phyloP scores from a whole-genome alignment of 2,888 invertebrate species.

The Morpho deidamia region DNA sequence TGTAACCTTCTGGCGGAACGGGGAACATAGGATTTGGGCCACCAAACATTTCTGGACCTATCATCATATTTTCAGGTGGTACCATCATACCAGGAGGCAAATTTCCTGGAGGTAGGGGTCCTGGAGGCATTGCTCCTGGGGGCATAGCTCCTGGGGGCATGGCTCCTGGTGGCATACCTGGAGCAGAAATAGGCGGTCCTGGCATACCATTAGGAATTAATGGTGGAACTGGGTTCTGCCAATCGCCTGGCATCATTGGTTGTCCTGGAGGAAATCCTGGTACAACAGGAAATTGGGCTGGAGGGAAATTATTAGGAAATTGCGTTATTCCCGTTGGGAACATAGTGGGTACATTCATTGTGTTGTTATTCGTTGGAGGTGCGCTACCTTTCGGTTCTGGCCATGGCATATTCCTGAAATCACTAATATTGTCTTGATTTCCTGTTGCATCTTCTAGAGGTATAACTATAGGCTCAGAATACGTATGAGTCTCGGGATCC shows the following conservation, averaged over 20 bases:
- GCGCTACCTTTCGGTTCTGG: conserved; percentile 88
- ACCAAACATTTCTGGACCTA: conserved; percentile 64
- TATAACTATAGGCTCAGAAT: conserved; percentile 88
- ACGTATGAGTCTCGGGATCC: conserved; percentile 87
- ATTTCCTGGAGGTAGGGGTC: conserved; percentile 56
- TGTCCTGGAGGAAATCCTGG: conserved; percentile 60
- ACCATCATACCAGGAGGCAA: conserved; percentile 20
- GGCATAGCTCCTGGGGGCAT: conserved; percentile 51
- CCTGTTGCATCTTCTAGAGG: conserved; percentile 93
- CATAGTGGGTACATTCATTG: conserved; percentile 57
- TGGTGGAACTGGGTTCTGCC: conserved; percentile 61
- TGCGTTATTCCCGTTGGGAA: conserved; percentile 65
- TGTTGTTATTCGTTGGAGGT: conserved; percentile 50
- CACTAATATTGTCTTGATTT: conserved; percentile 88
- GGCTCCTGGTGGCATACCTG: conserved; percentile 46
- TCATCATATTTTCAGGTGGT: conserved; percentile 68
- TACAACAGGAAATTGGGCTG: conserved; percentile 62
- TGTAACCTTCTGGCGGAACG: conserved; percentile 59
- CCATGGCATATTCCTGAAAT: conserved; percentile 88
- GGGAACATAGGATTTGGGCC: conserved; percentile 54
- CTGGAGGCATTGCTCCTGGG: conserved; percentile 48
- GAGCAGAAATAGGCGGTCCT: conserved; percentile 43
- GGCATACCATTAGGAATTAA: conserved; percentile 56
- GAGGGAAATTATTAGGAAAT: conserved; percentile 67
- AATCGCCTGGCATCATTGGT: conserved; percentile 56